phyloP scores from a whole-genome alignment of 2,888 invertebrate genomes.

The Scaptomyza reducta region DNA sequence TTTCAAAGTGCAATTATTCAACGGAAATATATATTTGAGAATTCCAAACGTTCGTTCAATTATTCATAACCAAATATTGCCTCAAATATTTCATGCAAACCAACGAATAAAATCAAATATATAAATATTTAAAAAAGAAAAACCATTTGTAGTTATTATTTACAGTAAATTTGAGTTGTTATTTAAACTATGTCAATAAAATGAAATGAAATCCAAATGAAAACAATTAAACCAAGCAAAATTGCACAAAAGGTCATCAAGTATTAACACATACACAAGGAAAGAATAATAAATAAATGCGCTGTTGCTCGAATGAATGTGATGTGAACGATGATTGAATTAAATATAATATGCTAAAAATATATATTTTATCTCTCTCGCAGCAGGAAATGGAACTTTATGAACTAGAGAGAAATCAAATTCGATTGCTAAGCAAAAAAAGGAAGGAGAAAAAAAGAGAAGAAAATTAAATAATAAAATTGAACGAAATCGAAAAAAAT shows the following conservation, averaged over 20 bases:
- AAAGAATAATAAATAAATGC: slow-evolving; percentile 6
- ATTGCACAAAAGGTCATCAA: slow-evolving; percentile 13
- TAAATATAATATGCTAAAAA: slow-evolving; percentile 10
- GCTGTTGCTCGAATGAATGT: not conserved
- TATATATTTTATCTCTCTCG: not conserved
- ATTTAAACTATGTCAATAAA: slow-evolving; percentile 46
- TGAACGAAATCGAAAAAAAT: slow-evolving; percentile 22
- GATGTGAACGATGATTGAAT: slow-evolving; percentile 19
- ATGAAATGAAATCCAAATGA: slow-evolving; percentile 40
- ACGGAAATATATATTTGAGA: slow-evolving; percentile 1
- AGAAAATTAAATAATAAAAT: slow-evolving; percentile 1
- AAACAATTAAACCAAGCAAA: slow-evolving; percentile 27
- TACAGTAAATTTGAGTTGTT: slow-evolving; percentile 48
- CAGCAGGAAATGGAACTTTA: slow-evolving; percentile 10
- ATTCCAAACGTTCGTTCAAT: not conserved
- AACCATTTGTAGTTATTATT: slow-evolving; percentile 34
- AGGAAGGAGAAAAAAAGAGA: not conserved
- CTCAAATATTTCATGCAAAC: not conserved
- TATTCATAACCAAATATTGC: slow-evolving; percentile 20
- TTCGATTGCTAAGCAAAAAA: not conserved
- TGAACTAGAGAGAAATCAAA: slow-evolving; percentile 15
- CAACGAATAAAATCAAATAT: slow-evolving; percentile 7
- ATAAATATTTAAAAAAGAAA: slow-evolving; percentile 11
- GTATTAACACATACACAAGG: slow-evolving; percentile 16
- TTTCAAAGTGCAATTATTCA: slow-evolving; percentile 2